These are phyloP conservation scores for Dasyprocta punctata DNA, from an alignment of 2,113 vertebrate species.

Conservation along the genomic window DNA sequence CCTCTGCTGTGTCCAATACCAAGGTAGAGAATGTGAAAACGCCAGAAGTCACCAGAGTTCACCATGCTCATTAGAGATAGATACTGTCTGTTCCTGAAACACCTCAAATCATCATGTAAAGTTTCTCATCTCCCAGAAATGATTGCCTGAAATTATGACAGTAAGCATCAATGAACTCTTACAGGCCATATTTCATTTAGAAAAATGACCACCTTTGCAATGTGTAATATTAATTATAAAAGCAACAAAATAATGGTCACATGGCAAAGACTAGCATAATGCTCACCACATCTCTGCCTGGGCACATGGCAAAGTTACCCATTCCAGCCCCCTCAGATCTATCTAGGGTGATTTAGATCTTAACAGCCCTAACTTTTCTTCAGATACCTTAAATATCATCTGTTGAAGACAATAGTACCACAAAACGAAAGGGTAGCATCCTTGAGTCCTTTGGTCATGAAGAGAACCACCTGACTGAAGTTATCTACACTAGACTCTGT, in stretches of 20 bases:
- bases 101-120: background rate
- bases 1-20: background rate
- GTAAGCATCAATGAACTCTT: background rate
- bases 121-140: background rate
- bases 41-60: background rate
- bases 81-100: background rate
- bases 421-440: background rate
- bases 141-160: background rate
- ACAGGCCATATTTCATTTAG: too few relatives aligned
- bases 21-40: background rate
- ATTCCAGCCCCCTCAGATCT: background rate
- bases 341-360: background rate
- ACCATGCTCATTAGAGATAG: background rate
- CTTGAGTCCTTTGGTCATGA: background rate
- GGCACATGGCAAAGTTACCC: background rate
- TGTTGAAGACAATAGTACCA: background rate
- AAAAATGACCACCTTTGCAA: background rate
- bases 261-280: background rate
- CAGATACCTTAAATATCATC: background rate
- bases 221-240: too few relatives aligned
- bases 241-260: too few relatives aligned
- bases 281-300: background rate
- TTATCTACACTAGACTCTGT: background rate
- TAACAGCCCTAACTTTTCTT: background rate
- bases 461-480: background rate